A percentile compares a stretch with the other conserved stretches of the same genome.
phyloP scores from a whole-genome alignment of 2,113 vertebrate genomes.

The Ciconia maguari region DNA sequence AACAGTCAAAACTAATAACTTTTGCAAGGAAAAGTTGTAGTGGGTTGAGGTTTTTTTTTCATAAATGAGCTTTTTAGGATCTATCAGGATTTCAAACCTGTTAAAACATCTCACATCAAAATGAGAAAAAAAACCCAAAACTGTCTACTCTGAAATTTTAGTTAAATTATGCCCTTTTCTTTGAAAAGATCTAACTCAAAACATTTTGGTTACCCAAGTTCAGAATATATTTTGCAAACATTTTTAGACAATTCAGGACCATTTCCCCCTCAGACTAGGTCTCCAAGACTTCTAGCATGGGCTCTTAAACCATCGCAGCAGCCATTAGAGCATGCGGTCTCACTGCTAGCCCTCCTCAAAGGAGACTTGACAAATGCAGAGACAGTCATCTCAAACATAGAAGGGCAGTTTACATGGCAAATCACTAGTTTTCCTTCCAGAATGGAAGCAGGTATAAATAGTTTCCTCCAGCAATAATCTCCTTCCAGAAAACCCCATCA shows the following conservation, averaged over 20 bases:
- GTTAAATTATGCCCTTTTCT: not conserved
- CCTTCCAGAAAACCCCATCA: not conserved
- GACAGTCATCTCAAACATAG: fast-evolving
- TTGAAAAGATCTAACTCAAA: not conserved
- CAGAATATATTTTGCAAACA: not conserved
- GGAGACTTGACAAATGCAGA: not conserved
- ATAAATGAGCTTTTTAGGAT: not conserved
- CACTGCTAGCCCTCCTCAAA: not conserved
- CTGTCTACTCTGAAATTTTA: not conserved
- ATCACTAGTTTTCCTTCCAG: not conserved
- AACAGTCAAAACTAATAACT: not conserved
- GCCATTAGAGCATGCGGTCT: not conserved
- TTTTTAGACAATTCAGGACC: not conserved
- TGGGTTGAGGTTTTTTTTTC: not conserved
- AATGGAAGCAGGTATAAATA: not conserved
- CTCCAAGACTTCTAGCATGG: not conserved
- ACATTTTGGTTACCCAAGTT: not conserved
- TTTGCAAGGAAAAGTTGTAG: not conserved
- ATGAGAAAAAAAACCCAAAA: not conserved
- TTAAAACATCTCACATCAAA: not conserved
- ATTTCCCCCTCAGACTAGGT: not conserved
- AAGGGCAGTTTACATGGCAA: not conserved
- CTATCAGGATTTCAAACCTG: not conserved
- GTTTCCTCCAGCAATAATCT: not conserved
- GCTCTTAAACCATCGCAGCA: not conserved